Percentiles rank a stretch among this genome's conserved stretches.
phyloP scores from a whole-genome alignment of 2,113 vertebrate species.

The rat (Rattus norvegicus) region GRCr8 NC_086026.1:112458501-112459000 shows the following conservation, averaged over 20 bases:
- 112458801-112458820: neutral
- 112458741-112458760: neutral
- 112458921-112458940: neutral
- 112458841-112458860: neutral
- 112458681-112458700: slow-evolving; percentile 53
- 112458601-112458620: neutral
- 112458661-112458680: slow-evolving; percentile 70
- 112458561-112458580: neutral
- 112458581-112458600: too few relatives aligned
- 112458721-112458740: neutral
- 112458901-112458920: neutral
- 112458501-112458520: neutral
- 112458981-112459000: neutral
- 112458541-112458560: too few relatives aligned
- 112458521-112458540: neutral
- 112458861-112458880: neutral
- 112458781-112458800: neutral
- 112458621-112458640: slow-evolving; percentile 12
- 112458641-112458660: slow-evolving; percentile 62
- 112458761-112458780: neutral
- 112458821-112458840: neutral
- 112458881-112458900: neutral
- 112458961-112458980: neutral
- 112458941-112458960: neutral
- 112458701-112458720: neutral